Evolutionary conservation across 53 echinoderm and acorn worm genomes (phyloP).

Genomic region (Astropecten irregularis): DNA sequence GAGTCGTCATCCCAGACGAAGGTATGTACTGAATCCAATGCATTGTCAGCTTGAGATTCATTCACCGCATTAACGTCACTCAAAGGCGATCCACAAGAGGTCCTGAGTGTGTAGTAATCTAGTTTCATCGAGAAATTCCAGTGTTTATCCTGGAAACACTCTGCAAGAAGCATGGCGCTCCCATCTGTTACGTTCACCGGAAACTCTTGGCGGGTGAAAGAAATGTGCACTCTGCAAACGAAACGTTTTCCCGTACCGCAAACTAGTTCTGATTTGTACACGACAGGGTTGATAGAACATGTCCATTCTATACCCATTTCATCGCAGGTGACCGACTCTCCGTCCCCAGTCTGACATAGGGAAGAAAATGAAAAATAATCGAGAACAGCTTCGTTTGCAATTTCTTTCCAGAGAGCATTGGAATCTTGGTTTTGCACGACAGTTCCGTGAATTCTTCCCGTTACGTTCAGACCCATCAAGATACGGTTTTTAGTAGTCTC

Average conservation of each 20-base stretch:
- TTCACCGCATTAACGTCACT: background rate
- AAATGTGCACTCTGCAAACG: too few relatives aligned
- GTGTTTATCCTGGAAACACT: background rate
- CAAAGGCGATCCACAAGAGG: background rate
- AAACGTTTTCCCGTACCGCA: background rate
- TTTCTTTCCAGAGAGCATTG: background rate
- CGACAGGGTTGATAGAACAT: too few relatives aligned
- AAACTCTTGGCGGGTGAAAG: too few relatives aligned
- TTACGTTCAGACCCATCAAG: background rate
- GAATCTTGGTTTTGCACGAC: background rate
- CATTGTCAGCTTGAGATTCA: background rate
- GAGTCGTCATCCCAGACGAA: background rate
- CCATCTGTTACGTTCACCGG: too few relatives aligned
- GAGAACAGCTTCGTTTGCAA: background rate
- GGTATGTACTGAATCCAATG: background rate
- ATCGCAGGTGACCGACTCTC: background rate
- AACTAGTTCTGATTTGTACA: too few relatives aligned
- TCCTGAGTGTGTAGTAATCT: background rate
- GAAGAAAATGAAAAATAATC: background rate
- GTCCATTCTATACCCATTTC: background rate
- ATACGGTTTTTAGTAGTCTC: background rate
- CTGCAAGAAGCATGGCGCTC: too few relatives aligned
- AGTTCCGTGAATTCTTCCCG: background rate
- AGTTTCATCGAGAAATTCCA: background rate
- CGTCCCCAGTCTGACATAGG: too few relatives aligned